Evolutionary conservation across 1,140 invertebrate genomes (phyloP).

Genomic region (Heliconius hewitsoni): DNA sequence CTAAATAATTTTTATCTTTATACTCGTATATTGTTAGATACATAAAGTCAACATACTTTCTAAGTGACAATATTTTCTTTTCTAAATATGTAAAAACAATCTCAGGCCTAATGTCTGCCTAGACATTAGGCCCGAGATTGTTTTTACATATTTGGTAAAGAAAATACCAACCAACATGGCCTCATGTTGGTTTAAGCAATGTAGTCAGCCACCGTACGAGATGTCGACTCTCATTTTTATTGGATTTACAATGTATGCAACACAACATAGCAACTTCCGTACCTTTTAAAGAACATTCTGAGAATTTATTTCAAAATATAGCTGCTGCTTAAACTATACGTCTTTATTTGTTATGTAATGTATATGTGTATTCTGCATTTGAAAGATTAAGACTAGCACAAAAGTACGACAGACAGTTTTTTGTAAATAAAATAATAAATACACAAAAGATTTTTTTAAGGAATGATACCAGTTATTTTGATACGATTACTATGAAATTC

Average conservation of each 20-base stretch:
- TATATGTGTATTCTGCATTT: no score
- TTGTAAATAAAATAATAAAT: no score
- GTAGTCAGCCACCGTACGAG: constrained; percentile 27
- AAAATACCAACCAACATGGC: no score
- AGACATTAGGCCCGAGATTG: no score
- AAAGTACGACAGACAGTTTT: no score
- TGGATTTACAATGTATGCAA: constrained; percentile 28
- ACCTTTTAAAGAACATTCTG: constrained; percentile 7
- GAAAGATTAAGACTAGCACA: no score
- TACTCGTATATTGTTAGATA: no score
- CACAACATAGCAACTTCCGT: constrained; percentile 22
- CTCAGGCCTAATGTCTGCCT: neutral
- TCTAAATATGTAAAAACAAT: neutral
- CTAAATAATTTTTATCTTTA: no score
- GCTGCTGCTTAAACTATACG: neutral
- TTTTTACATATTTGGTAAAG: no score
- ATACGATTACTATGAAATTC: no score
- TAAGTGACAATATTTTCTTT: neutral
- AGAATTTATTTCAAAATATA: constrained; percentile 12
- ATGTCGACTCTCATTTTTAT: constrained; percentile 21
- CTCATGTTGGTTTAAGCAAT: constrained; percentile 30
- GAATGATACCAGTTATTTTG: no score
- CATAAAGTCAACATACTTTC: neutral
- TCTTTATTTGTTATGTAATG: neutral
- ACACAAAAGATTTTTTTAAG: no score